phyloP scores from a whole-genome alignment of 1,140 invertebrate species.

The Asbolus verrucosus region DNA sequence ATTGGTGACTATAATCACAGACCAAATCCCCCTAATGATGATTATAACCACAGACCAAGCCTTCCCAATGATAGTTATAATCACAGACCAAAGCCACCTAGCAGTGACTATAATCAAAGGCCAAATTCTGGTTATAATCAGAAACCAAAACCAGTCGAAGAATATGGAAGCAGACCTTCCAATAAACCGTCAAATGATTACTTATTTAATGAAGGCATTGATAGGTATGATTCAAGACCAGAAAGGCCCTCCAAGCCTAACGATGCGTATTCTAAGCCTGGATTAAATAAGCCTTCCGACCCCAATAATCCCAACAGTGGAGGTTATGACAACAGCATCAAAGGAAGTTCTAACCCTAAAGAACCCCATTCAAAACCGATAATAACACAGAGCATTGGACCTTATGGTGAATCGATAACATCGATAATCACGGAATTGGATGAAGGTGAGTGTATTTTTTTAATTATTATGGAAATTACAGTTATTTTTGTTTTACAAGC shows the following conservation, averaged over 20 bases:
- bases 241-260: conserved; percentile 20
- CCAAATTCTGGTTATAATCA: neutral
- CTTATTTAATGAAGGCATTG: conserved; percentile 1
- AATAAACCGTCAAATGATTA: conserved; percentile 33
- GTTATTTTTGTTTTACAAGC: conserved; percentile 42
- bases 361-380: conserved; percentile 49
- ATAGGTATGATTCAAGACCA: conserved; percentile 3
- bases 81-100: neutral
- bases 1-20: neutral
- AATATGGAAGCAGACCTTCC: neutral
- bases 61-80: neutral
- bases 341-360: conserved; percentile 40
- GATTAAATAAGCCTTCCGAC: conserved; percentile 37
- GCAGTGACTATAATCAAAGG: neutral
- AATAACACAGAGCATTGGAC: conserved; percentile 53
- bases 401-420: conserved; percentile 60
- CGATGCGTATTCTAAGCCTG: conserved; percentile 3
- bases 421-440: conserved; percentile 61
- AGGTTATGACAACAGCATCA: conserved; percentile 42
- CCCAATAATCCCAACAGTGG: conserved; percentile 33
- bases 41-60: neutral
- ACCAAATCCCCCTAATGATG: neutral
- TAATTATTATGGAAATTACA: conserved; percentile 26
- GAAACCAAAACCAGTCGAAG: neutral
- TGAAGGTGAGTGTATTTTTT: conserved; percentile 56